These are phyloP conservation scores for Lutjanus campechanus DNA, from an alignment of 2,797 vertebrate genomes.

Conservation along the genomic window DNA sequence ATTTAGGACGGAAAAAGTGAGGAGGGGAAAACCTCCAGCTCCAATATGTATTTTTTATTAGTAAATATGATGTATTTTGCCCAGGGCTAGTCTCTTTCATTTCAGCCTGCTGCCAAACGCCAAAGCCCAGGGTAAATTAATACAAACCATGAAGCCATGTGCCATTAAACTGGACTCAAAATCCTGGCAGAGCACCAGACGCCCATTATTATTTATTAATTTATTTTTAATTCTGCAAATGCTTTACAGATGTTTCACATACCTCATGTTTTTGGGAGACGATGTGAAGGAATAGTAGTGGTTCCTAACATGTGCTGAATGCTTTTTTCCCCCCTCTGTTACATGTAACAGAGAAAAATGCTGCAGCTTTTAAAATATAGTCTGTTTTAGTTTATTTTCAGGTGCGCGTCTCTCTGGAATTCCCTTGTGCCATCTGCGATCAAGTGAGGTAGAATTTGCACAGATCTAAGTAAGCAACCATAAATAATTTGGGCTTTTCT, in stretches of 20 bases:
- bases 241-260: conserved; percentile 86
- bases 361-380: conserved; percentile 49
- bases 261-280: conserved; percentile 64
- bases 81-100: conserved; percentile 76
- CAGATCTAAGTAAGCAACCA: conserved; percentile 45
- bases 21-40: conserved; percentile 54
- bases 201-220: conserved; percentile 86
- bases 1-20: conserved; percentile 63
- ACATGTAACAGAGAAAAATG: conserved; percentile 57
- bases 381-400: conserved; percentile 83
- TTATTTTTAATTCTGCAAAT: conserved; percentile 87
- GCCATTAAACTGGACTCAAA: conserved; percentile 83
- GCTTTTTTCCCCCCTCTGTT: conserved; percentile 28
- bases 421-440: conserved; percentile 50
- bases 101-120: conserved; percentile 79
- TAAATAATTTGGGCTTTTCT: conserved; percentile 40
- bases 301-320: conserved; percentile 59
- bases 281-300: conserved; percentile 60
- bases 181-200: conserved; percentile 81
- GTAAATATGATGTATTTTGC: conserved; percentile 82
- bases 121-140: conserved; percentile 81
- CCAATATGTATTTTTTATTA: conserved; percentile 76
- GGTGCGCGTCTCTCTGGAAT: conserved; percentile 71
- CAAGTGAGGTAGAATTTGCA: conserved; percentile 56
- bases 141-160: conserved; percentile 83